These are phyloP conservation scores for Proteles cristata DNA, from an alignment of 2,113 vertebrate species.

Conservation along the genomic window DNA sequence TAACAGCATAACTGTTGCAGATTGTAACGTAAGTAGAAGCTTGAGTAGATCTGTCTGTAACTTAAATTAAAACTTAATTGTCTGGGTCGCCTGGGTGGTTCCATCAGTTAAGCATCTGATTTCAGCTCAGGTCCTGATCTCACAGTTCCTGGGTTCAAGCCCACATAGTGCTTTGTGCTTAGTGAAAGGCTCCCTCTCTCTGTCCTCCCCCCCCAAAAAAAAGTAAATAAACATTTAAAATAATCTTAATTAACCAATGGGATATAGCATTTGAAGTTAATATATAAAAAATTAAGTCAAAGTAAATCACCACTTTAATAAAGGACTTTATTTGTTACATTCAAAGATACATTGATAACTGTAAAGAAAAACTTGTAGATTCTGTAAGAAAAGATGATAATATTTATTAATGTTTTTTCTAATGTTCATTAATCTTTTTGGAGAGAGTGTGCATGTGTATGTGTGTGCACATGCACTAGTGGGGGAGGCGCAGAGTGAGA, in stretches of 20 bases:
- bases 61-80: background rate
- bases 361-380: background rate
- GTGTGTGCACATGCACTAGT: no score
- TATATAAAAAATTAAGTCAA: background rate
- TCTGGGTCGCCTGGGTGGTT: no score
- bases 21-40: background rate
- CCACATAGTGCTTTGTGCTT: no score
- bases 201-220: no score
- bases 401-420: background rate
- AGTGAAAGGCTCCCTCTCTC: no score
- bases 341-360: background rate
- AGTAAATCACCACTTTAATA: background rate
- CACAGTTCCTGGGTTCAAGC: no score
- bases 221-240: no score
- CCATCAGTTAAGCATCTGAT: no score
- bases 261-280: background rate
- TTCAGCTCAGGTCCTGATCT: no score
- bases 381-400: background rate
- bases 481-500: no score
- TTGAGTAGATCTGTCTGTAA: background rate
- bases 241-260: background rate
- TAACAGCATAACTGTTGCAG: background rate
- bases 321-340: background rate
- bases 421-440: no score
- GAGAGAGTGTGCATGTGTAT: no score